Percentiles rank a stretch among this genome's conserved stretches.
These are phyloP conservation scores for Ischnus inquisitorius DNA, from an alignment of 2,888 invertebrate genomes.

Conservation along the genomic window DNA sequence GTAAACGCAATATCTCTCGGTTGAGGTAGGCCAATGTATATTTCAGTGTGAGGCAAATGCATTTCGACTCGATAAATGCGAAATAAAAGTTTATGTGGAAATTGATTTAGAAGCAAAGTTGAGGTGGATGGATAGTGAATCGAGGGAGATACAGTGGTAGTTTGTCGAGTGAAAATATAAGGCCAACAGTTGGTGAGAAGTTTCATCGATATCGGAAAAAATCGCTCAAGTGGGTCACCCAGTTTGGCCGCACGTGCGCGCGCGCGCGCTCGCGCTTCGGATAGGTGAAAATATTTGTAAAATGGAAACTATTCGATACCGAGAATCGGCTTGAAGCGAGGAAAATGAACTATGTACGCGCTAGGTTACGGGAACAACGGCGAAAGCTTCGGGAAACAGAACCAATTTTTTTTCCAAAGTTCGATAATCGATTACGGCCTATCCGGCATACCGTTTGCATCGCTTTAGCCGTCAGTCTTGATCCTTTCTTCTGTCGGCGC, in stretches of 20 bases:
- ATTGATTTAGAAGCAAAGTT: slow-evolving; percentile 11
- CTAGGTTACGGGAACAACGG: background rate
- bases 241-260: slow-evolving; percentile 7
- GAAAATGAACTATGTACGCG: background rate
- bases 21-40: background rate
- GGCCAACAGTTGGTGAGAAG: background rate
- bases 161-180: slow-evolving; percentile 37
- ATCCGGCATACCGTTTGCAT: background rate
- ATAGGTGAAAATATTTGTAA: slow-evolving; percentile 46
- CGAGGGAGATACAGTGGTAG: background rate
- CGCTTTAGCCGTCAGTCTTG: background rate
- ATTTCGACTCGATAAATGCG: slow-evolving; percentile 8
- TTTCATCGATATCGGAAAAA: slow-evolving; percentile 61
- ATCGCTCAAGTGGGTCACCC: slow-evolving; percentile 57
- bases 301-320: slow-evolving; percentile 10
- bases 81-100: slow-evolving; percentile 22
- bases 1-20: background rate
- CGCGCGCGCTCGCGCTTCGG: background rate
- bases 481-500: background rate
- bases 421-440: slow-evolving; percentile 19
- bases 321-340: slow-evolving; percentile 9
- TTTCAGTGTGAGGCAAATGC: background rate
- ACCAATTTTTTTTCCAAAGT: background rate
- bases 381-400: background rate
- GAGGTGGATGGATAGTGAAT: background rate